Base-by-base conservation (phyloP, 2,888 invertebrate genomes). In the Drosophila ustulata region DNA sequence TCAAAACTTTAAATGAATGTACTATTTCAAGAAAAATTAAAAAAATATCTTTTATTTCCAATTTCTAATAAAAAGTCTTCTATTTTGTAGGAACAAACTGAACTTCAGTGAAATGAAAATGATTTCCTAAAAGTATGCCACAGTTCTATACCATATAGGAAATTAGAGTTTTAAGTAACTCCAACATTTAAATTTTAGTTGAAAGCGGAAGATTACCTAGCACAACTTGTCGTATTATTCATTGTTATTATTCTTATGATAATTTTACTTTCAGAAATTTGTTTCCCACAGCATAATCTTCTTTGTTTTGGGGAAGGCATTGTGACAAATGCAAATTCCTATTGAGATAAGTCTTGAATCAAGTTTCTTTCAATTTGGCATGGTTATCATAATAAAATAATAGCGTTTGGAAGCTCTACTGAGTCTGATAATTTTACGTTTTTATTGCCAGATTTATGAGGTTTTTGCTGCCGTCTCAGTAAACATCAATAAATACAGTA, bases 111-210 rank as follows among this genome's bases (percentile, higher is more conserved):
- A 5, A 28, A 26, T 5, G 28, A 30, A 30, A 4, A 32, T 23
- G 18, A 18, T 18, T 18, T 18, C 43, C 43, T 55, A 45, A 55
- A 43, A 55, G 32, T 43, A 43, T 55, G 55, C 55, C 7, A 30
- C 13, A 26, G 13, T 49, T 23, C 3, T 23, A 28, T 4, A 2
- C 5, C 4, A 4, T 5, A 32, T 32, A 32, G 7, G 5, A n/a
- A 37, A n/a, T n/a, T 32, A 11, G 4, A 34, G 34, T 34, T 34
- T 11, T 1, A 34, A 11, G 11, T 34, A 34, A 11, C 37, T 37
- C 11, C 11, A n/a, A 37, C 4, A 37, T n/a, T 37, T 37, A n/a
- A 37, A 37, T 5, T 37, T 37, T 2, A 37, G n/a, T n/a, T 37
- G 11, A 4, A 37, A 37, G n/a, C 37, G 37, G 37, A 37, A 37